phyloP scores from a whole-genome alignment of 2,113 vertebrate genomes.

The Sinocyclocheilus rhinocerous region DNA sequence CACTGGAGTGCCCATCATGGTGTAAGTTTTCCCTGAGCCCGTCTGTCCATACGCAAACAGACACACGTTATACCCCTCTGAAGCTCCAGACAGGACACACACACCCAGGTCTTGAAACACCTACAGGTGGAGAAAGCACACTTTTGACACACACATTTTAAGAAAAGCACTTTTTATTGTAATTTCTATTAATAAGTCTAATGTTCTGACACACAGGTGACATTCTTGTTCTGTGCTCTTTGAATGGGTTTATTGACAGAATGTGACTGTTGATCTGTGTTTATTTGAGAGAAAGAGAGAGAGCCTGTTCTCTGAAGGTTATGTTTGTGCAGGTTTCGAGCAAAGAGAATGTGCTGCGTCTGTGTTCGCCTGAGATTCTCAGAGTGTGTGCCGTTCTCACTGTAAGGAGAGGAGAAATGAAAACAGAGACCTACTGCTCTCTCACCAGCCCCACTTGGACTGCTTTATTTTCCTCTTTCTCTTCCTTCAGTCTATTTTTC shows the following conservation, averaged over 20 bases:
- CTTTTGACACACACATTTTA: not conserved
- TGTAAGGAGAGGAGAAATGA: slow-evolving; percentile 7
- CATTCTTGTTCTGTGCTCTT: not conserved
- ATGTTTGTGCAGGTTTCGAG: not conserved
- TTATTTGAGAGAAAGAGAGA: not conserved
- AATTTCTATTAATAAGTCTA: not conserved
- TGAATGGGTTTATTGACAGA: not conserved
- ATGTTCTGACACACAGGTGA: not conserved
- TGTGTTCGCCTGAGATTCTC: not conserved
- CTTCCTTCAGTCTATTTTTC: not conserved
- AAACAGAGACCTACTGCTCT: slow-evolving; percentile 13
- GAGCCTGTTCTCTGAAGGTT: not conserved
- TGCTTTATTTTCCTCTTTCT: not conserved
- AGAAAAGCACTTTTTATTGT: not conserved
- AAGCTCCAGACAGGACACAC: slow-evolving; percentile 87
- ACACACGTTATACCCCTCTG: slow-evolving; percentile 95
- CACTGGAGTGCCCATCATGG: slow-evolving; percentile 97
- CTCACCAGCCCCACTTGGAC: not conserved
- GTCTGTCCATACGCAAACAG: slow-evolving; percentile 98
- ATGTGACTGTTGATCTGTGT: not conserved
- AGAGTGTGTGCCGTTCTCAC: not conserved
- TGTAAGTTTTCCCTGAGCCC: slow-evolving; percentile 97
- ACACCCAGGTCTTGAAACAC: slow-evolving; percentile 95
- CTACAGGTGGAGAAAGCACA: slow-evolving; percentile 67
- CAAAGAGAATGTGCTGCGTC: not conserved